These are phyloP conservation scores for Stenodema calcarata DNA, from an alignment of 2,888 invertebrate genomes.

Conservation along the genomic window DNA sequence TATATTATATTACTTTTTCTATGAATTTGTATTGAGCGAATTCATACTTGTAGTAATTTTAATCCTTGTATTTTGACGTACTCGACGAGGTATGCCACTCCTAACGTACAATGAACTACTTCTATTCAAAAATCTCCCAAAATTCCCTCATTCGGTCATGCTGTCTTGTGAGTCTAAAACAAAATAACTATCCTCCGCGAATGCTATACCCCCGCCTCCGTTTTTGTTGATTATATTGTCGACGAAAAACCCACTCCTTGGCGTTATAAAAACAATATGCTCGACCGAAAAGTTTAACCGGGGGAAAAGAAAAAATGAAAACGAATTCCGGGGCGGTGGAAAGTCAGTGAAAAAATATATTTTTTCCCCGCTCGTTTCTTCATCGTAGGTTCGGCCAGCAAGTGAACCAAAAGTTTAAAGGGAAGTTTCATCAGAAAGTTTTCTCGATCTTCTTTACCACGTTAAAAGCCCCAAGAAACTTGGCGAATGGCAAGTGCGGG, in stretches of 20 bases:
- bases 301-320: too few relatives aligned
- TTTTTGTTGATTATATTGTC: background rate
- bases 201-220: background rate
- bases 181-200: too few relatives aligned
- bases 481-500: background rate
- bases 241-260: background rate
- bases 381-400: background rate
- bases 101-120: too few relatives aligned
- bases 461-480: background rate
- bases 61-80: too few relatives aligned
- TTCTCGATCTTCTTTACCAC: background rate
- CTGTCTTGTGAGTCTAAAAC: too few relatives aligned
- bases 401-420: slow-evolving; percentile 12
- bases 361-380: background rate
- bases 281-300: background rate
- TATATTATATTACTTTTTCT: too few relatives aligned
- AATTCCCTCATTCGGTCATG: too few relatives aligned
- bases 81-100: too few relatives aligned
- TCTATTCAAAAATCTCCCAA: too few relatives aligned
- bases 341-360: background rate
- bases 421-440: slow-evolving; percentile 10
- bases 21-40: too few relatives aligned
- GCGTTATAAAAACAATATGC: background rate
- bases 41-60: too few relatives aligned
- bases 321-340: background rate